Evolutionary conservation across 2,888 invertebrate species (phyloP), one percentile per base, ranked within the genome.

Genomic region (Taphrorychus bicolor): DNA sequence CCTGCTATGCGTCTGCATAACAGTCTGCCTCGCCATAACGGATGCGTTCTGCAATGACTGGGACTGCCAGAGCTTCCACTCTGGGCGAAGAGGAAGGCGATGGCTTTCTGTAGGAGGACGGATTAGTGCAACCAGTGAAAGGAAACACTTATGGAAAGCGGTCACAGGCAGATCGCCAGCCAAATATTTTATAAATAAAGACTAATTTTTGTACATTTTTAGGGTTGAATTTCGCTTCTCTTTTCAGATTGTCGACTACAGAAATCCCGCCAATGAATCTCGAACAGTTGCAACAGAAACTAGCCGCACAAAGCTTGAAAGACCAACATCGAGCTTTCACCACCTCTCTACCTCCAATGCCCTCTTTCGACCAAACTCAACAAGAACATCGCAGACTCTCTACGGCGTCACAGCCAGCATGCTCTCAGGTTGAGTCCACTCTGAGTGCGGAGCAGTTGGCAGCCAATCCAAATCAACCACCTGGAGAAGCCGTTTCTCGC

Each of bases 261-360:
- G 74, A 76, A 18, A 69, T 75, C 14, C 74, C 76, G 0, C 78
- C 80, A 0, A 79, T 78, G 71, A 81, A 81, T 71, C 72, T 81
- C 17, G 77, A 75, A 17, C 81, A 81, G 71, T 71, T 81, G 45
- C 80, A 82, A 57, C 79, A 80, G 66, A 80, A 81, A 69, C 70
- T 81, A 48, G 77, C 78, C 0, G 81, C 81, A 66, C 81, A 79
- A 52, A 76, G 78, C 45, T 53, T 74, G 21, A 74, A 75, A 64
- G 73, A 74, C 16, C 71, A 69, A 24, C 73, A 73, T 40, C 67
- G 71, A 48, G 63, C 66, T 17, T 80, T 79, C 3, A 80, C 80
- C 0, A 73, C 75, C 2, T 81, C 81, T 4, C 67, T 81, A 19
- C 81, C 81, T 5, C 80, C 81, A 2, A 76, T 79, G 71, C 70